Conservation (phyloP, 2,888 invertebrate species). For the Globia sparganii region DNA sequence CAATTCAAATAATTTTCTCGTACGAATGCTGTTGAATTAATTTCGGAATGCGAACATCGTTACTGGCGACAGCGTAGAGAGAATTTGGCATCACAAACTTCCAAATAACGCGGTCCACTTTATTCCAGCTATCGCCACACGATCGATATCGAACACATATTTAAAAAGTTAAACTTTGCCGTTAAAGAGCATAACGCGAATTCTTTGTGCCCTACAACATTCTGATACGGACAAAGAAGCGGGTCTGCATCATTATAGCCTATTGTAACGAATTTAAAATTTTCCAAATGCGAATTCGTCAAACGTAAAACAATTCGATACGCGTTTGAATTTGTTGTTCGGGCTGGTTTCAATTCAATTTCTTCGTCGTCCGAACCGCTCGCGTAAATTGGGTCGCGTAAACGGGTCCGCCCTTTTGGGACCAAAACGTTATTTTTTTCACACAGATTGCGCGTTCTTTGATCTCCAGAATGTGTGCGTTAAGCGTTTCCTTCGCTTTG, state of each 20-base stretch:
- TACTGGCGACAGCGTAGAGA: constrained; percentile 75
- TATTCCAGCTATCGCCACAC: constrained; percentile 86
- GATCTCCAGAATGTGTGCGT: constrained; percentile 90
- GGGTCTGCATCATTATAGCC: constrained; percentile 88
- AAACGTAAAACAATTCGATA: constrained; percentile 91
- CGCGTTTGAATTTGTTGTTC: constrained; percentile 90
- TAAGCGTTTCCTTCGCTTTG: constrained; percentile 89
- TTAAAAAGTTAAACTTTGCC: constrained; percentile 78
- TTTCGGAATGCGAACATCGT: constrained; percentile 79
- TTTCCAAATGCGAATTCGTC: constrained; percentile 89
- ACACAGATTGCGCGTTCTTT: constrained; percentile 90
- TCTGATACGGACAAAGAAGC: constrained; percentile 86
- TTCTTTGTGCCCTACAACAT: constrained; percentile 80
- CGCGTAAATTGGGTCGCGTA: constrained; percentile 90
- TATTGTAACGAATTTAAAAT: constrained; percentile 89
- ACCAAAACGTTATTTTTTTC: constrained; percentile 90
- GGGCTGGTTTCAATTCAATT: constrained; percentile 88
- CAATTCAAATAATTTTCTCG: constrained; percentile 68
- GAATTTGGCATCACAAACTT: constrained; percentile 74
- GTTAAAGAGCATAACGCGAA: constrained; percentile 81
- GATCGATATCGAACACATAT: constrained; percentile 82
- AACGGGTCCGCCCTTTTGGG: constrained; percentile 90
- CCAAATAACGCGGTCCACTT: constrained; percentile 78
- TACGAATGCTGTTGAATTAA: constrained; percentile 71
- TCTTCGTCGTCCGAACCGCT: constrained; percentile 87